A percentile compares a stretch with the other conserved stretches of the same genome.
Conservation (phyloP, 2,888 invertebrate genomes). For the Lasioglossum vierecki region DNA sequence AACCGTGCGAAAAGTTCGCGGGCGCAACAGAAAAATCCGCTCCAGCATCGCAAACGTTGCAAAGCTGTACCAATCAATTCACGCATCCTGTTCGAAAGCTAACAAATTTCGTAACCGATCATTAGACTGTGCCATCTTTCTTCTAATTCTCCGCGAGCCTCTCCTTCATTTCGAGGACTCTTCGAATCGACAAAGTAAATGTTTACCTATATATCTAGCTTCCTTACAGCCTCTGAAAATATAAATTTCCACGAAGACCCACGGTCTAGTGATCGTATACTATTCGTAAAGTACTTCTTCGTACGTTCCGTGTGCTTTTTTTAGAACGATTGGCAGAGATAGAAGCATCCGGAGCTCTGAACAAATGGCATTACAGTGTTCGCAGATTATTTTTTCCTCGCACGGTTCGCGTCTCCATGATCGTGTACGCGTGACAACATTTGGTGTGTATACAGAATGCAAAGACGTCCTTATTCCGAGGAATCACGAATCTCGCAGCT, state of each 20-base stretch:
- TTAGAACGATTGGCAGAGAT: slow-evolving; percentile 8
- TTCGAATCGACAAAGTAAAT: neutral
- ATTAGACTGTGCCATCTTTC: neutral
- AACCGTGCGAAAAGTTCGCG: slow-evolving; percentile 50
- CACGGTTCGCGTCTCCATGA: slow-evolving; percentile 45
- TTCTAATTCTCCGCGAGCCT: no score
- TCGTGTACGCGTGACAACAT: slow-evolving; percentile 63
- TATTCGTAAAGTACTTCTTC: neutral
- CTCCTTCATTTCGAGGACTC: no score
- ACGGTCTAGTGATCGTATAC: neutral
- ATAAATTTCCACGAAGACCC: neutral
- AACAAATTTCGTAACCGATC: neutral
- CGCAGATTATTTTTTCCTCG: slow-evolving; percentile 19
- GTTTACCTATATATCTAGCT: neutral
- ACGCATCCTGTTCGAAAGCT: neutral
- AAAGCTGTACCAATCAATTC: neutral
- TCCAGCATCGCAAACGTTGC: neutral
- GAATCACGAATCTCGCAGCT: slow-evolving; percentile 51
- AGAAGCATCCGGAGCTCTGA: neutral
- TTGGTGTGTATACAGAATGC: slow-evolving; percentile 57
- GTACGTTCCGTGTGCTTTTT: neutral
- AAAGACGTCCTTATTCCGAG: slow-evolving; percentile 67
- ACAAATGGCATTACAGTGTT: no score
- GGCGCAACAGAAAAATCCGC: neutral
- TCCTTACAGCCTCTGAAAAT: neutral